These are phyloP conservation scores for Dryadula phaetusa DNA, from an alignment of 2,888 invertebrate genomes.

Conservation along the genomic window DNA sequence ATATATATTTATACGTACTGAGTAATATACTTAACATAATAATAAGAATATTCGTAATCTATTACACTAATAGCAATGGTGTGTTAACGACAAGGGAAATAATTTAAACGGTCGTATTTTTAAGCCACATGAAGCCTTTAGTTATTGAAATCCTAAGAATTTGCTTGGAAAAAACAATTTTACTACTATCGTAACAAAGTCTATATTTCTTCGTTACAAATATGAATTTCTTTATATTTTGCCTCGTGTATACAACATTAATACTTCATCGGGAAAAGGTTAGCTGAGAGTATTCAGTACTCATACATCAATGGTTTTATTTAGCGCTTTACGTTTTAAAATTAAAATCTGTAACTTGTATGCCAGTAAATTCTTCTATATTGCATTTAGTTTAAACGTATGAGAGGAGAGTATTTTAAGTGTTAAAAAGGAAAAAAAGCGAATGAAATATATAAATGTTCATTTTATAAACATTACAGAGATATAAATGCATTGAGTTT, in stretches of 20 bases:
- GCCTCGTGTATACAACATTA: conserved; percentile 33
- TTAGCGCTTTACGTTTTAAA: conserved; percentile 39
- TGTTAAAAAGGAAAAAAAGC: no score
- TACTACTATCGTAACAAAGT: not conserved
- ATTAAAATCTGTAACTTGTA: conserved; percentile 36
- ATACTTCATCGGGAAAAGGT: conserved; percentile 42
- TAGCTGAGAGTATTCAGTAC: conserved; percentile 36
- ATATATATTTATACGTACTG: not conserved
- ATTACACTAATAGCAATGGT: conserved; percentile 43
- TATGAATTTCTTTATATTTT: conserved; percentile 26
- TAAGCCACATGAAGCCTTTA: conserved; percentile 27
- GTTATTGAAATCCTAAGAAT: conserved; percentile 7
- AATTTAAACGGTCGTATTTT: conserved; percentile 43
- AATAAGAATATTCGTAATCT: conserved; percentile 28
- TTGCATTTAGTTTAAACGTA: conserved; percentile 3
- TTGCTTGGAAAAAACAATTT: conserved; percentile 1
- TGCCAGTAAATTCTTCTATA: conserved; percentile 29
- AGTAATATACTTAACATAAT: not conserved
- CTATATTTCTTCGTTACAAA: not conserved
- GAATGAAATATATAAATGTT: no score
- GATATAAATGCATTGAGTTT: no score
- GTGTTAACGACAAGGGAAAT: conserved; percentile 40
- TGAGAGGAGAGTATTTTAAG: not conserved
- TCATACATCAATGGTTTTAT: conserved; percentile 39
- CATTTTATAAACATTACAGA: no score